phyloP scores from a whole-genome alignment of 1,140 invertebrate species.

The Aphidius gifuensis region DNA sequence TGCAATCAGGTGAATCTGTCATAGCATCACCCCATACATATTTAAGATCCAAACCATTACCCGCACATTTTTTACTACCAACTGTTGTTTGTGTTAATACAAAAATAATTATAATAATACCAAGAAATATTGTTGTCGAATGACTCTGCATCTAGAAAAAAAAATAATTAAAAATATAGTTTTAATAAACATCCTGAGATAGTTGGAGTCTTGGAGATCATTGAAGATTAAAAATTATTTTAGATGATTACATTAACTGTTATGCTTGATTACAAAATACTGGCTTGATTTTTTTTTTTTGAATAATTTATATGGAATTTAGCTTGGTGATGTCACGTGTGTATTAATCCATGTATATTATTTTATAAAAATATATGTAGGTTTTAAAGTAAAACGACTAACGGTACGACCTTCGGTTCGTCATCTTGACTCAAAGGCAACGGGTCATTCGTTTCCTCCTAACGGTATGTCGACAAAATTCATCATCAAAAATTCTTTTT shows the following conservation, averaged over 20 bases:
- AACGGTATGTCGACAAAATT: conserved; percentile 16
- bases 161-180: too few relatives aligned
- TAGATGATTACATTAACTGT: too few relatives aligned
- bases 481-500: too few relatives aligned
- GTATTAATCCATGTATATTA: too few relatives aligned
- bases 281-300: neutral
- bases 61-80: conserved; percentile 54
- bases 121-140: conserved; percentile 24
- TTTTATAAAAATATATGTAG: neutral
- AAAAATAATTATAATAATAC: conserved; percentile 34
- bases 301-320: too few relatives aligned
- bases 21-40: conserved; percentile 84
- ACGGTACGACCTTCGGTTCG: conserved; percentile 22
- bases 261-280: too few relatives aligned
- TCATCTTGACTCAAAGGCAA: conserved; percentile 20
- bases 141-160: neutral
- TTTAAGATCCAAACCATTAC: conserved; percentile 62
- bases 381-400: conserved; percentile 23
- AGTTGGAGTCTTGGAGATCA: too few relatives aligned
- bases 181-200: too few relatives aligned
- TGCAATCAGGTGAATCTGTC: conserved; percentile 68
- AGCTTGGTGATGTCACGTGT: too few relatives aligned
- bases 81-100: conserved; percentile 26
- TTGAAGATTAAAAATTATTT: too few relatives aligned
- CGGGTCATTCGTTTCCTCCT: conserved; percentile 13